phyloP scores from a whole-genome alignment of 2,113 vertebrate genomes.

The Callionymus lyra region DNA sequence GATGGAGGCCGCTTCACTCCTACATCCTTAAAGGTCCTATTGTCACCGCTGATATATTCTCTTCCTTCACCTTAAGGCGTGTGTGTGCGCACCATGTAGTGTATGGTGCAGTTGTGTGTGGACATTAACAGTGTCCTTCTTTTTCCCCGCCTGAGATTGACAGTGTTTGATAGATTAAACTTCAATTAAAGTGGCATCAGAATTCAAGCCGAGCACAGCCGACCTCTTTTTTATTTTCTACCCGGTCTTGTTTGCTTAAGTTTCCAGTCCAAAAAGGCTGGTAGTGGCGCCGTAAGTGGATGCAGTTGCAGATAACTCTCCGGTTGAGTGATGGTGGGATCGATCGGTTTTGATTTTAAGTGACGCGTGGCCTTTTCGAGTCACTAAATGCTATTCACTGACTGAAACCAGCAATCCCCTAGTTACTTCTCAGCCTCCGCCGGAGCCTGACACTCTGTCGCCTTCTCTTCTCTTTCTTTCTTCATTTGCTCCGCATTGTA shows the following conservation, averaged over 20 bases:
- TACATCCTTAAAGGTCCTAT: conserved; percentile 39
- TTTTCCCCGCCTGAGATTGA: conserved; percentile 55
- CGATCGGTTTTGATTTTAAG: conserved; percentile 60
- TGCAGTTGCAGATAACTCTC: conserved; percentile 18
- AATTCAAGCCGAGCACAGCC: conserved; percentile 47
- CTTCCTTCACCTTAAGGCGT: conserved; percentile 10
- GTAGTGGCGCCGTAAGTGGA: conserved; percentile 1
- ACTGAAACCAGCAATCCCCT: conserved; percentile 38
- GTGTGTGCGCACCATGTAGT: conserved; percentile 5
- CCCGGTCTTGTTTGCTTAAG: neutral
- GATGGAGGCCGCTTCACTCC: conserved; percentile 17
- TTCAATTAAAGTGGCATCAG: conserved; percentile 57
- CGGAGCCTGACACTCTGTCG: conserved; percentile 22
- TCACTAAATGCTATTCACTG: conserved; percentile 54
- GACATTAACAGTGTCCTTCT: conserved; percentile 37
- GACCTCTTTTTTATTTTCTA: neutral
- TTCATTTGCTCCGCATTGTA: conserved; percentile 14
- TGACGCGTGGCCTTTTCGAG: conserved; percentile 63
- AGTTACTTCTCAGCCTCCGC: conserved; percentile 30
- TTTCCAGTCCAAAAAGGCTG: conserved; percentile 6
- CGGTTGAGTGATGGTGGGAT: conserved; percentile 42
- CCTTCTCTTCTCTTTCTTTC: conserved; percentile 21
- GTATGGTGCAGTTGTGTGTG: conserved; percentile 13
- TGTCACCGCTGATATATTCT: conserved; percentile 16
- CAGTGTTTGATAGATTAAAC: conserved; percentile 56